Base-by-base conservation (phyloP, 1,140 invertebrate species). In the Drosophila lacertosa region DNA sequence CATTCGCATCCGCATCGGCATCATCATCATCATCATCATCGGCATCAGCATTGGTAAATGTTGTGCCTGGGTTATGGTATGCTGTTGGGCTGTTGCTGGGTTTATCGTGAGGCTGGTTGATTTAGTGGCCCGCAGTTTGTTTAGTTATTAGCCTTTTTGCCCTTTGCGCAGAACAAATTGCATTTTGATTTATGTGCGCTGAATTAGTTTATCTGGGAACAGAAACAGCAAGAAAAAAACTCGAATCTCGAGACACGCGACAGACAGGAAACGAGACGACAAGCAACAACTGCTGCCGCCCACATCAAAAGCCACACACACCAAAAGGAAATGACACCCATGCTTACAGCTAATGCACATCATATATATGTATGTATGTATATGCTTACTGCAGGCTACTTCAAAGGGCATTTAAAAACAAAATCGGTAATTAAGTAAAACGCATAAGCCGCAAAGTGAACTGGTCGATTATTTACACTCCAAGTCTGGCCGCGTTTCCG, bases 381-480 rank as follows among this genome's bases (percentile, higher is more conserved):
- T 0, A 20, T 26, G 1, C 32, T 42, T 20, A 22, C 40, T 47
- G 45, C 58, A 66, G 57, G 70, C 82, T 74, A 88, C 82, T 82
- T 88, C 82, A 88, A 88, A 88, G 74, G 58, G 82, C 70, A 80
- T 77, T 86, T 88, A 72, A 88, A 88, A 75, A 78, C 76, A 66
- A 78, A 88, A 82, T 82, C 82, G 75, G 82, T 88, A 88, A 88
- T 88, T 88, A 88, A 88, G 82, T 88, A 88, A 88, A 88, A 88
- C 82, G 77, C 82, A 88, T 82, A 82, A 88, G 76, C 82, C 82
- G 54, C 82, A 88, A 77, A 70, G 57, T 50, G 50, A 74, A 60
- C 57, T 68, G 65, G 67, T 63, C 69, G 82, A 81, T 86, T 86
- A 86, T 82, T 88, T 86, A 86, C 82, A 86, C 82, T 82, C 54